Conservation (phyloP, 2,888 invertebrate genomes). For the Hipparchia semele region DNA sequence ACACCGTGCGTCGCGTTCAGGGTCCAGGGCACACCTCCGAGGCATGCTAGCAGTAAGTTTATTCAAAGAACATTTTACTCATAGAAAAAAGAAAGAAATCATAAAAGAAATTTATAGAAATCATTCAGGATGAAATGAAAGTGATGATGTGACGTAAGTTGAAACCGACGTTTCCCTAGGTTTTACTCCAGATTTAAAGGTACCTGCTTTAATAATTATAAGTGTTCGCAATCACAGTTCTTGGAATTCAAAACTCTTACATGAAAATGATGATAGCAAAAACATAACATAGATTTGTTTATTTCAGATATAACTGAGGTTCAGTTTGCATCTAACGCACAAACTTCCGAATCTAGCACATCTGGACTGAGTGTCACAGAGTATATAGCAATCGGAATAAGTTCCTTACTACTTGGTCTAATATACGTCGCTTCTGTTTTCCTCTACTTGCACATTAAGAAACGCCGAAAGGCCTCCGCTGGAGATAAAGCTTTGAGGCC, state of each 20-base stretch:
- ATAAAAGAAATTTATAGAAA: no score
- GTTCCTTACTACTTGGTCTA: conserved; percentile 92
- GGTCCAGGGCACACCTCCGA: conserved; percentile 91
- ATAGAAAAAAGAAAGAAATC: no score
- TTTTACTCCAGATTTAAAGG: no score
- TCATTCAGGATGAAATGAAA: no score
- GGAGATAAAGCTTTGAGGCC: conserved; percentile 72
- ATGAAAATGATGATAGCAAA: no score
- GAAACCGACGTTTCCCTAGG: no score
- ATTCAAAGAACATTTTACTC: neutral
- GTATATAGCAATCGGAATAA: conserved; percentile 92
- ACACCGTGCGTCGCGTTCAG: conserved; percentile 94
- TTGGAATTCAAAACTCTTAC: no score
- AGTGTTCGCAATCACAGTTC: no score
- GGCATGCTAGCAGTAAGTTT: conserved; percentile 84
- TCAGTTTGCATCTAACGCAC: conserved; percentile 87
- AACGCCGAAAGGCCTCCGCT: conserved; percentile 80
- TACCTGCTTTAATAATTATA: no score
- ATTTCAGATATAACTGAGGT: conserved; percentile 91
- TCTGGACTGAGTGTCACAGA: conserved; percentile 88
- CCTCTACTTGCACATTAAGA: conserved; percentile 90
- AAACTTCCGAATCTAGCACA: conserved; percentile 78
- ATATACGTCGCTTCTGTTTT: conserved; percentile 94
- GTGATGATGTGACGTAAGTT: no score
- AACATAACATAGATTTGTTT: neutral